Conservation (phyloP, 2,113 vertebrate genomes). For the Sterrhoptilus dennistouni region DNA sequence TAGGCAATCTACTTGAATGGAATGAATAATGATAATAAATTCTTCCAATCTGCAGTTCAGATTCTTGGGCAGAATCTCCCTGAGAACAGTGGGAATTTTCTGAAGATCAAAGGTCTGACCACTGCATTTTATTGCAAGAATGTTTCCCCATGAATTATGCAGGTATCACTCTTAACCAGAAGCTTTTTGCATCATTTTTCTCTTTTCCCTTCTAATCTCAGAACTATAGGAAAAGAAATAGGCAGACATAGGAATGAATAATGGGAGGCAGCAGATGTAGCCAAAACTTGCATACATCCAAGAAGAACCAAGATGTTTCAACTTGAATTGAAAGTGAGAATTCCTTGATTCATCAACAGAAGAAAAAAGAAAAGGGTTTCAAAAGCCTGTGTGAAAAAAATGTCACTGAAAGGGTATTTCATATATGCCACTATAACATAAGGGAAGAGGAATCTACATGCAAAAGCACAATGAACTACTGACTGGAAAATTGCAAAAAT, state of each 20-base stretch:
- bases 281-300: neutral
- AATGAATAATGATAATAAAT: neutral
- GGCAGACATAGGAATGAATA: neutral
- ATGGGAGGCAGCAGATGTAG: neutral
- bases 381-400: neutral
- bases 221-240: neutral
- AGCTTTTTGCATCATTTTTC: neutral
- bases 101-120: neutral
- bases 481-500: constrained; percentile 27
- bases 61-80: neutral
- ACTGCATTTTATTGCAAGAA: neutral
- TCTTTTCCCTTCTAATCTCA: neutral
- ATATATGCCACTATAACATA: neutral
- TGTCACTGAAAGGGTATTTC: neutral
- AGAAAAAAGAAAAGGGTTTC: neutral
- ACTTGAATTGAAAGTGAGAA: neutral
- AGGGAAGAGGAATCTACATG: neutral
- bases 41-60: neutral
- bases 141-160: neutral
- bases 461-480: neutral
- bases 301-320: neutral
- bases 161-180: neutral
- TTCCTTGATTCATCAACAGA: neutral
- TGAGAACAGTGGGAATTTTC: neutral
- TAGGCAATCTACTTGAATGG: neutral